Base-by-base conservation (phyloP, 2,797 vertebrate genomes). In the Tenualosa thibaudeaui region DNA sequence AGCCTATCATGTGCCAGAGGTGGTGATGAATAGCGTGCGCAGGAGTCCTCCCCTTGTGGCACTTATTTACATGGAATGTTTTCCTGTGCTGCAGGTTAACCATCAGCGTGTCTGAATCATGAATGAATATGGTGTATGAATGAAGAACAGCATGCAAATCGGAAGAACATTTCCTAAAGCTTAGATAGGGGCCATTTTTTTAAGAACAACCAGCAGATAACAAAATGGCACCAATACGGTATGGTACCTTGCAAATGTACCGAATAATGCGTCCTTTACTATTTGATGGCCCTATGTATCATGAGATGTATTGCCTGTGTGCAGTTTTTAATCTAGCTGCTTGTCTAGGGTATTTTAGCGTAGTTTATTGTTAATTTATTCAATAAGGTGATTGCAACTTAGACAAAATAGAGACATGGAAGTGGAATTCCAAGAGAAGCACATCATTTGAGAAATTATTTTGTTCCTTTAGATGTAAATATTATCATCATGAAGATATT, bases 1-100 rank as follows among this genome's bases (percentile, higher is more conserved):
- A 92, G 93, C 91, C 87, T 93, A 87, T 92, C 93, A 90, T 90
- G 93, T 93, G 93, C 90, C 65, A 46, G 83, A 86, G 49, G 56
- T 26, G 53, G 50, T 78, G 13, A 86, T 53, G 87, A 84, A 88
- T 88, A 88, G 83, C 31, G 84, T 78, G 85, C 86, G 83, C 89
- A 82, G 83, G 46, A 84, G 53, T 37, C 81, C 87, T 85, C 88
- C n/a, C n/a, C 86, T 85, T 68, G 87, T 60, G 85, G 71, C 58
- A 83, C 78, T 78, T 85, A 86, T 86, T 86, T 86, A 85, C 62
- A 83, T 13, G 81, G 85, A 83, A 85, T 86, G 87, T 84, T 86
- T 85, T 85, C 56, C 50, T 62, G 82, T 78, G 78, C 75, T 81
- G 53, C 84, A 81, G 62, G 75, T 81, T 85, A 82, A 71, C 85